Base-by-base conservation (phyloP, 2,888 invertebrate genomes). In the Perithous albicinctus region DNA sequence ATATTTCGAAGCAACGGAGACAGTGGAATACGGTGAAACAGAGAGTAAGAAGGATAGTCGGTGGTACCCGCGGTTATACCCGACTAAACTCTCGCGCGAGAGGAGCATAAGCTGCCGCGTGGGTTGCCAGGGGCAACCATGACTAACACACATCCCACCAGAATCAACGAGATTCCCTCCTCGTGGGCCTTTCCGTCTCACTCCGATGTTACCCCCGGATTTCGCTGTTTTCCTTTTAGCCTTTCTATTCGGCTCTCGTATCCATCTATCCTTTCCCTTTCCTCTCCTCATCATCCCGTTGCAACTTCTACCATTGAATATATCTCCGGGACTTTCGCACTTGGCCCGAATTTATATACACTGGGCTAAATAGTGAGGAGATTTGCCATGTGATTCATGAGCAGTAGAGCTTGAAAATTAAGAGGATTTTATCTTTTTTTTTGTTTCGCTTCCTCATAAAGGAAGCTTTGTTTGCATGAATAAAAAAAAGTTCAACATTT, bases 41-140 rank as follows among this genome's bases (percentile, higher is more conserved):
- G 51, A 48, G 38, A 63, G 63, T 4, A 29, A 63, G 38, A 38
- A 23, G 18, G 61, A 61, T 3, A 10, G 35, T 18, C 18, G n/a
- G 1, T n/a, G 41, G 38, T 64, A 7, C n/a, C 59, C 66, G 76
- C 64, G 70, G 64, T 56, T 64, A 46, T 46, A 75, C 56, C 70
- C 75, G 56, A 69, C 56, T 10, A 74, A 76, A 70, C 70, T 76
- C 80, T 78, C 67, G 70, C 66, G 78, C 79, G 54, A 70, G 78
- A 64, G 77, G 78, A 64, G 77, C 84, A 85, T 85, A 76, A 85
- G 85, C 86, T 84, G 26, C 48, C 87, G 88, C 87, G 88, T 89
- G 89, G 89, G 91, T 91, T 91, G 91, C 90, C 87, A 91, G 82
- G 88, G 91, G 91, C 90, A 90, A 91, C 91, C 87, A 80, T 90